Conservation (phyloP, 2,113 vertebrate genomes). For the Accipiter virgatus region DNA sequence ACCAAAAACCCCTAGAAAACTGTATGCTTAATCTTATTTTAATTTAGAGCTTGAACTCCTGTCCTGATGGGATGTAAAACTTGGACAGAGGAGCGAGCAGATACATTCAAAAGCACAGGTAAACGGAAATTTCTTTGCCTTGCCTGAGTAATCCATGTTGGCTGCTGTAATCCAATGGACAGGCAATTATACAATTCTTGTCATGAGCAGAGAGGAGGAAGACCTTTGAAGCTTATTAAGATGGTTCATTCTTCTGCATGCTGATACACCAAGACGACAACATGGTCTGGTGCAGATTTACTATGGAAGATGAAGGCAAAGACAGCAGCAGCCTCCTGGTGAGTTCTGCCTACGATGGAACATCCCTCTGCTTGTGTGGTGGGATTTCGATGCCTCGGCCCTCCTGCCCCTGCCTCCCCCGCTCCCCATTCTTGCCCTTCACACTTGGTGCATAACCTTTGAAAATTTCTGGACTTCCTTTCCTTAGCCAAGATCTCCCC, state of each 20-base stretch:
- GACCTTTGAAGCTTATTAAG: neutral
- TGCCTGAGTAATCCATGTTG: neutral
- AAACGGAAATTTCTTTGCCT: neutral
- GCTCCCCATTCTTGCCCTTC: neutral
- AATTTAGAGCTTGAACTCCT: neutral
- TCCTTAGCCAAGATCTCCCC: neutral
- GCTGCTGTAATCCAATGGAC: neutral
- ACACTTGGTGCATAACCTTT: neutral
- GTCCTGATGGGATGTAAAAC: neutral
- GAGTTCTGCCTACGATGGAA: neutral
- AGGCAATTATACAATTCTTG: neutral
- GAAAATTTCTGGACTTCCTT: neutral
- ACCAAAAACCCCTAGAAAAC: neutral
- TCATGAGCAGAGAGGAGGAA: neutral
- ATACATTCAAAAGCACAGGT: neutral
- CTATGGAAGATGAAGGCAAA: neutral
- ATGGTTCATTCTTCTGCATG: neutral
- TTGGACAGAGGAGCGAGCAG: neutral
- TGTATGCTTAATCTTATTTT: neutral
- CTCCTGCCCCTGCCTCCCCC: neutral
- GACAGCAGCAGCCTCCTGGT: neutral
- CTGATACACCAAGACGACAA: neutral
- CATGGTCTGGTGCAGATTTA: accelerated
- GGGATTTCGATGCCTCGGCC: neutral
- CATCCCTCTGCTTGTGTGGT: neutral